A percentile compares a stretch with the other conserved stretches of the same genome.
Evolutionary conservation across 2,888 invertebrate genomes (phyloP).

Genomic region (Auanema sp.): DNA sequence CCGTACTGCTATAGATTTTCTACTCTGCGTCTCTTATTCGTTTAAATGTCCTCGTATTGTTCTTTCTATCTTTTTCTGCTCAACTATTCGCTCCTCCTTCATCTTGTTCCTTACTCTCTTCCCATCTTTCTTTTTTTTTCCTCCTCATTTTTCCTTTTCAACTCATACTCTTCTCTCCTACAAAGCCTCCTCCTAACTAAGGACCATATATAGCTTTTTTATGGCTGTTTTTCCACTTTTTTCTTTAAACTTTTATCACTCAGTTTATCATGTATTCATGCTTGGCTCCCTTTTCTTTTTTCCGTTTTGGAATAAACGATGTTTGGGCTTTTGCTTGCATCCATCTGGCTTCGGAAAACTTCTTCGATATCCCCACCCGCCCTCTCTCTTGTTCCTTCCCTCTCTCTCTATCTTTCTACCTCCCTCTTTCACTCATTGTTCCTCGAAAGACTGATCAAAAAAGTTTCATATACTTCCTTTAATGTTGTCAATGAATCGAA

Average conservation of each 20-base stretch:
- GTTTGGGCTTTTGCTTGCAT: not conserved
- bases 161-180: not conserved
- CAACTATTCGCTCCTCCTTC: slow-evolving; percentile 3
- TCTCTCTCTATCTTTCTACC: not conserved
- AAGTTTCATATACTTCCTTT: too few species aligned
- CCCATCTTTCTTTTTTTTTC: not conserved
- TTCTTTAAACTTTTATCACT: not conserved
- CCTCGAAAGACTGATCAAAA: not conserved
- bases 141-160: slow-evolving; percentile 4
- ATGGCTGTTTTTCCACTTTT: not conserved
- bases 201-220: not conserved
- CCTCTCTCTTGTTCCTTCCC: not conserved
- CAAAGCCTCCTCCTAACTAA: not conserved
- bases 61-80: slow-evolving; percentile 8
- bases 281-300: not conserved
- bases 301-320: not conserved
- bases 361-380: not conserved
- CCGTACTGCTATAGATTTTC: slow-evolving; percentile 1
- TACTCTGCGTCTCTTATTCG: slow-evolving; percentile 6
- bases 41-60: not conserved
- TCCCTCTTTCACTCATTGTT: not conserved
- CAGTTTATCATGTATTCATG: not conserved
- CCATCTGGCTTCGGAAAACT: not conserved
- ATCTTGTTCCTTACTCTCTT: slow-evolving; percentile 5
- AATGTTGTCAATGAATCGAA: too few species aligned